These are phyloP conservation scores for Benthosema pterotum DNA, from an alignment of 2,797 vertebrate species.

Conservation along the genomic window DNA sequence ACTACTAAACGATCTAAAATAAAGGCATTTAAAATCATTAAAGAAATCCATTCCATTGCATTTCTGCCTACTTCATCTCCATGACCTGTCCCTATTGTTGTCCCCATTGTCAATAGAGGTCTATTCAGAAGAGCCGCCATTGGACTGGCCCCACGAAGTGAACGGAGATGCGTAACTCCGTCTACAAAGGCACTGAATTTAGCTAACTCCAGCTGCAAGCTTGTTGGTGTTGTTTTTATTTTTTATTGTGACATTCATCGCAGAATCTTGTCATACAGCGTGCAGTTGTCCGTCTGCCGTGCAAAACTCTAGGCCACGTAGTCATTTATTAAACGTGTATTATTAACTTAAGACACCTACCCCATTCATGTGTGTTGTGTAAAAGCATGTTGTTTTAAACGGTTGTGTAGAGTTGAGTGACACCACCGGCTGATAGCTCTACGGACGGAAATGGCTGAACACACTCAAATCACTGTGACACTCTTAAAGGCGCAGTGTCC, in stretches of 20 bases:
- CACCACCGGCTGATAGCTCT: conserved; percentile 71
- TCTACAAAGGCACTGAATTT: too few species aligned
- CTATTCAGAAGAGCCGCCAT: too few species aligned
- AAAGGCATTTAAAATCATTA: too few species aligned
- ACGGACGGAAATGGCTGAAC: conserved; percentile 67
- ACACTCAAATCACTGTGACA: conserved; percentile 27
- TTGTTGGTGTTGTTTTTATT: conserved; percentile 6
- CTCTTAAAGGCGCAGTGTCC: conserved; percentile 73
- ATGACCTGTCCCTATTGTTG: too few species aligned
- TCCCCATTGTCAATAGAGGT: too few species aligned
- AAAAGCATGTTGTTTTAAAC: conserved; percentile 55
- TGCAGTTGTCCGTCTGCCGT: fast-evolving
- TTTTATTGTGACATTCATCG: conserved; percentile 7
- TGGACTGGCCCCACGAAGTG: too few species aligned
- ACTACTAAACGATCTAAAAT: too few species aligned
- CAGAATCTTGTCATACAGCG: not conserved
- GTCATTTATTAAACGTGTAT: not conserved
- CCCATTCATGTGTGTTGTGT: conserved; percentile 45
- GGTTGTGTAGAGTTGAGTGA: conserved; percentile 72
- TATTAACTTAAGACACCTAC: conserved; percentile 75
- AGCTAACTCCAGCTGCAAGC: conserved; percentile 57
- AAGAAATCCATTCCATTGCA: too few species aligned
- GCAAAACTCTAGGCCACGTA: not conserved
- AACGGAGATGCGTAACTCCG: too few species aligned
- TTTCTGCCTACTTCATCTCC: too few species aligned